These are phyloP conservation scores for Hippocampus guttulatus DNA, from an alignment of 2,113 vertebrate species.

Conservation along the genomic window DNA sequence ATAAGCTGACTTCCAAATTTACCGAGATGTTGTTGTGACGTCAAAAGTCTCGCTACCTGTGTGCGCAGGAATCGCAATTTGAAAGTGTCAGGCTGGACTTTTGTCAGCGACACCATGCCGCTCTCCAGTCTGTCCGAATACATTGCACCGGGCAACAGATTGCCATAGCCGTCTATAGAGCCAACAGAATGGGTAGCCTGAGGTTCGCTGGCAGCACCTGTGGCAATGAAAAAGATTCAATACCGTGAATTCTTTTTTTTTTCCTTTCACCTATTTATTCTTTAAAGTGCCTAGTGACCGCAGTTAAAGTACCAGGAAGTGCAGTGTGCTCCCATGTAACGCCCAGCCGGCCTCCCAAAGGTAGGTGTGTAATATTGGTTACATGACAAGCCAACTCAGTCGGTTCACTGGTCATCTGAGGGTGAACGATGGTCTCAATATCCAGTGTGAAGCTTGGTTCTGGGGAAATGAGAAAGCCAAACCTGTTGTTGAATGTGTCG, in stretches of 20 bases:
- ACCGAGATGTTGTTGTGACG: too few species aligned
- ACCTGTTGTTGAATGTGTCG: background rate
- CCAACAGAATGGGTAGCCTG: constrained; percentile 66
- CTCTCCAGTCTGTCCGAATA: constrained; percentile 73
- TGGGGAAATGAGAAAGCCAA: constrained; percentile 38
- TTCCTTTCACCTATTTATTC: background rate
- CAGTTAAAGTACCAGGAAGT: constrained; percentile 36
- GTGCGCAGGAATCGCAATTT: constrained; percentile 84
- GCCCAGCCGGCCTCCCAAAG: constrained; percentile 63
- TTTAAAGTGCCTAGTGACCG: background rate
- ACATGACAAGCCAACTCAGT: constrained; percentile 81
- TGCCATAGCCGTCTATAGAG: constrained; percentile 78
- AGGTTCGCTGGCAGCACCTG: constrained; percentile 24
- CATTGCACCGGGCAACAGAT: constrained; percentile 65
- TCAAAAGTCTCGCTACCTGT: constrained; percentile 36
- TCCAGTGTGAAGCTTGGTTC: constrained; percentile 77
- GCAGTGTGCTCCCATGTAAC: constrained; percentile 82
- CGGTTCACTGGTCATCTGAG: constrained; percentile 78
- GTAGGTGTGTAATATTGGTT: constrained; percentile 55
- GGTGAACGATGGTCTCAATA: constrained; percentile 68
- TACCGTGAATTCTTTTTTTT: too few species aligned
- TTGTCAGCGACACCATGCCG: constrained; percentile 77
- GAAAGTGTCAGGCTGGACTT: constrained; percentile 74
- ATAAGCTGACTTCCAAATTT: background rate
- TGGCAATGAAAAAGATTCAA: background rate